These are phyloP conservation scores for Mormyrus iriodes DNA, from an alignment of 2,113 vertebrate species.

Conservation along the genomic window DNA sequence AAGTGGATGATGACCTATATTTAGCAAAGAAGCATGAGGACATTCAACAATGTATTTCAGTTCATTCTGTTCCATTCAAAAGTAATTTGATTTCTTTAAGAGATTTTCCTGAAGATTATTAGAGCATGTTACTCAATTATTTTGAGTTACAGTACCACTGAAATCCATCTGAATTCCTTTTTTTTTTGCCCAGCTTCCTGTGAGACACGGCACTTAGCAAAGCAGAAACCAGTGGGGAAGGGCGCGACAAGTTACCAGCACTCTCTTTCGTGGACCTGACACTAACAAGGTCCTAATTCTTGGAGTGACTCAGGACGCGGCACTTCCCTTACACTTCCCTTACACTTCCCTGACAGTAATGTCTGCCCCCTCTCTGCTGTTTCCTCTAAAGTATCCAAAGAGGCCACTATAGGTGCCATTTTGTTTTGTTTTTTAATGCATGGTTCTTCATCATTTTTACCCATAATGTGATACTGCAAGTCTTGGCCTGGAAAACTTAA, in stretches of 20 bases:
- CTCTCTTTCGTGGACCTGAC: constrained; percentile 2
- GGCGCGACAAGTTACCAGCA: not conserved
- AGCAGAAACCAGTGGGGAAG: constrained; percentile 10
- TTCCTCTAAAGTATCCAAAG: not conserved
- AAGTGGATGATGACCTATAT: not conserved
- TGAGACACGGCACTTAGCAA: constrained; percentile 17
- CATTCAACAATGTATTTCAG: not conserved
- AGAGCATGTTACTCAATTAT: not conserved
- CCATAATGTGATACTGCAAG: not conserved
- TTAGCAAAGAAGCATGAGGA: not conserved
- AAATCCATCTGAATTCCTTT: not conserved
- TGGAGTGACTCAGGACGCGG: not conserved
- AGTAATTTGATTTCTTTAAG: not conserved
- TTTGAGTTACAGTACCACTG: not conserved
- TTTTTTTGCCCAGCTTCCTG: not conserved
- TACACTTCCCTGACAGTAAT: not conserved
- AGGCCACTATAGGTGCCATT: too few relatives aligned
- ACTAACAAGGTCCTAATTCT: constrained; percentile 21
- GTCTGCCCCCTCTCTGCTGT: not conserved
- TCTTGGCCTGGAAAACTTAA: not conserved
- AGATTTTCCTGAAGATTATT: not conserved
- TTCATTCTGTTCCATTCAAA: not conserved
- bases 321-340: constrained; percentile 12
- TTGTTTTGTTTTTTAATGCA: not conserved
- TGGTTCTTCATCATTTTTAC: not conserved